These are phyloP conservation scores for Ceyx cyanopectus DNA, from an alignment of 2,113 vertebrate species.

Conservation along the genomic window DNA sequence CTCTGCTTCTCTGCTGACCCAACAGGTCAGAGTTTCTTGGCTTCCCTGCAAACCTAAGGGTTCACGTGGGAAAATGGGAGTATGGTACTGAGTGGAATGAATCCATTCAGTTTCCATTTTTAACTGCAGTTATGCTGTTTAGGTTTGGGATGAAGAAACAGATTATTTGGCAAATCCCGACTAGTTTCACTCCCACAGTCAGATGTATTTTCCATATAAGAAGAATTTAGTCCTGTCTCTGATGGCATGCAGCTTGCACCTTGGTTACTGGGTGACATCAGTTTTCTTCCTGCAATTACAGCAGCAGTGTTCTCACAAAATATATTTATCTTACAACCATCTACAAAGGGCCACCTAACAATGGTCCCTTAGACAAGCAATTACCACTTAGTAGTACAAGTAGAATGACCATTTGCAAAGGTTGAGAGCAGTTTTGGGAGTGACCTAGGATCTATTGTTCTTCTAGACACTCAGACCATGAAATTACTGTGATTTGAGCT, in stretches of 20 bases:
- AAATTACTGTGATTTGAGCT: background rate
- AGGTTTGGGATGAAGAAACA: background rate
- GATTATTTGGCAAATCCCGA: background rate
- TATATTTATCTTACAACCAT: background rate
- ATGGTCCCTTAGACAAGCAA: background rate
- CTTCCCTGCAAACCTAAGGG: background rate
- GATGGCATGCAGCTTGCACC: background rate
- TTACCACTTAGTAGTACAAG: background rate
- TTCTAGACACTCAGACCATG: background rate
- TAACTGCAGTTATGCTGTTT: background rate
- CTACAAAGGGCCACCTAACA: background rate
- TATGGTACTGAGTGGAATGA: background rate
- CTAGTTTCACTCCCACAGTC: background rate
- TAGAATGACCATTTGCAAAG: background rate
- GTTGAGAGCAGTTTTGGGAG: background rate
- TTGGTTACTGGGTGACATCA: background rate
- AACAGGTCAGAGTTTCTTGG: background rate
- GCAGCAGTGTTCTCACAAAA: background rate
- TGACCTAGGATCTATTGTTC: background rate
- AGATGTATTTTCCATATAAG: background rate
- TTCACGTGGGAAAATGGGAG: background rate
- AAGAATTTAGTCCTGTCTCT: background rate
- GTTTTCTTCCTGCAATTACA: background rate
- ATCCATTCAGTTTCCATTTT: conserved; percentile 17
- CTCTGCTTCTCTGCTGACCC: conserved; percentile 19